Conservation (phyloP, 2,113 vertebrate species). For the Odobenus rosmarus region DNA sequence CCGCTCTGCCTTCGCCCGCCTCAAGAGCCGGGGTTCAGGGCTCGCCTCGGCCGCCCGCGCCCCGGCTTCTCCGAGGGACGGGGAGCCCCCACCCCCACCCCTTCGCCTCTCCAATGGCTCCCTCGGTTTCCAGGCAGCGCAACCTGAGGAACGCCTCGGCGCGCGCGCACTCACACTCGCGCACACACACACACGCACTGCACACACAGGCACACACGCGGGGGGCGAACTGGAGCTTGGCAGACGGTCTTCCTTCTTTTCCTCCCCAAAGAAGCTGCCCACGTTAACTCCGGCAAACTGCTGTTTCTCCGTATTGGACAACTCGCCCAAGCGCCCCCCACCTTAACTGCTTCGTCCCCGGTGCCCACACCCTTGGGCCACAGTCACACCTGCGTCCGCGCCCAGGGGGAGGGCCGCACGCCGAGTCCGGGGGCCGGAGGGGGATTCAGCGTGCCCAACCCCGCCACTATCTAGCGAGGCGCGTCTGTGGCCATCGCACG, state of each 20-base stretch:
- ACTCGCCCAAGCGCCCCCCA: constrained; percentile 4
- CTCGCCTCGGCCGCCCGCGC: constrained; percentile 16
- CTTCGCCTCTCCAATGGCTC: constrained; percentile 73
- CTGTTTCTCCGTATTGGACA: constrained; percentile 50
- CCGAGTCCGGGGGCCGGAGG: background rate
- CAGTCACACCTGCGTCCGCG: constrained; percentile 26
- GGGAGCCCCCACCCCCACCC: constrained; percentile 63
- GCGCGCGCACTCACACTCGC: constrained; percentile 69
- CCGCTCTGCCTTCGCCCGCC: background rate
- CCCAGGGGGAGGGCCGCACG: background rate
- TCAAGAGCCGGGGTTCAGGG: background rate
- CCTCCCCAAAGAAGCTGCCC: constrained; percentile 67
- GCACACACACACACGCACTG: constrained; percentile 32
- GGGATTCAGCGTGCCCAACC: background rate
- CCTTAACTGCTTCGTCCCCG: constrained; percentile 41
- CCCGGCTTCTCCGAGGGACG: constrained; percentile 48
- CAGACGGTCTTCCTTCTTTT: constrained; percentile 61
- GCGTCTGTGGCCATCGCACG: rapidly evolving
- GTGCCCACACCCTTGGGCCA: background rate
- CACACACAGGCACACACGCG: constrained; percentile 65
- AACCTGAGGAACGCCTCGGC: constrained; percentile 81
- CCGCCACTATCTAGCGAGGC: background rate
- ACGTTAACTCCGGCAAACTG: constrained; percentile 74
- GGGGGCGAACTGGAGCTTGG: constrained; percentile 68
- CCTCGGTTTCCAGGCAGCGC: constrained; percentile 78